A percentile compares a stretch with the other conserved stretches of the same genome.
These are phyloP conservation scores for Morone saxatilis DNA, from an alignment of 2,113 vertebrate genomes.

Conservation along the genomic window DNA sequence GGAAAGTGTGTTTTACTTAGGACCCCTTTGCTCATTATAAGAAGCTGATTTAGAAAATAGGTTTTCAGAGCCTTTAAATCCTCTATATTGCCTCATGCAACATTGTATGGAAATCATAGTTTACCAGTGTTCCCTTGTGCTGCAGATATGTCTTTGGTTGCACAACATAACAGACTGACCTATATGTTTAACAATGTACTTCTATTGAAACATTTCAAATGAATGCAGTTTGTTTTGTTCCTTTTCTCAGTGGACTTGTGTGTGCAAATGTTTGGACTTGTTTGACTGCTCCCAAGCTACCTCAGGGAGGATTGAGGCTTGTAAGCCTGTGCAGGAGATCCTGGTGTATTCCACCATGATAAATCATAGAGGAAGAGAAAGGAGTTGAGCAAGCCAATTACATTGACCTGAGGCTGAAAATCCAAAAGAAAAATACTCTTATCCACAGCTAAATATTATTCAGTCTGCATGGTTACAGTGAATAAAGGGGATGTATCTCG, in stretches of 20 bases:
- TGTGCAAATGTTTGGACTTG: conserved; percentile 45
- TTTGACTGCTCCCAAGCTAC: conserved; percentile 39
- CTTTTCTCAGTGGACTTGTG: conserved; percentile 15
- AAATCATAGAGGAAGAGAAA: conserved; percentile 54
- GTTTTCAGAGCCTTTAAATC: neutral
- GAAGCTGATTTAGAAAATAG: neutral
- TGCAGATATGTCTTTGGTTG: neutral
- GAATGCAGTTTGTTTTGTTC: conserved; percentile 2
- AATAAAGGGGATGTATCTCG: neutral
- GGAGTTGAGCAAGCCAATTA: conserved; percentile 59
- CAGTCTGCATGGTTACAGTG: conserved; percentile 2
- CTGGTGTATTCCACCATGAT: conserved; percentile 46
- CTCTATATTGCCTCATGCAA: neutral
- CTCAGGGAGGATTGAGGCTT: conserved; percentile 35
- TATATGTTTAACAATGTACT: neutral
- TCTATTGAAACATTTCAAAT: conserved; percentile 5
- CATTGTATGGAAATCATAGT: neutral
- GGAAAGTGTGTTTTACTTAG: neutral
- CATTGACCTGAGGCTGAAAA: conserved; percentile 34
- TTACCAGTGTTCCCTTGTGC: neutral
- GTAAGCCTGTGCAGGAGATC: conserved; percentile 18
- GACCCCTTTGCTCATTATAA: neutral
- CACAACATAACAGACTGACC: neutral
- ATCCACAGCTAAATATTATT: conserved; percentile 22
- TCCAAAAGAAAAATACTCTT: conserved; percentile 20